These are phyloP conservation scores for Pomacea canaliculata DNA, from an alignment of 2,888 invertebrate species.

Conservation along the genomic window DNA sequence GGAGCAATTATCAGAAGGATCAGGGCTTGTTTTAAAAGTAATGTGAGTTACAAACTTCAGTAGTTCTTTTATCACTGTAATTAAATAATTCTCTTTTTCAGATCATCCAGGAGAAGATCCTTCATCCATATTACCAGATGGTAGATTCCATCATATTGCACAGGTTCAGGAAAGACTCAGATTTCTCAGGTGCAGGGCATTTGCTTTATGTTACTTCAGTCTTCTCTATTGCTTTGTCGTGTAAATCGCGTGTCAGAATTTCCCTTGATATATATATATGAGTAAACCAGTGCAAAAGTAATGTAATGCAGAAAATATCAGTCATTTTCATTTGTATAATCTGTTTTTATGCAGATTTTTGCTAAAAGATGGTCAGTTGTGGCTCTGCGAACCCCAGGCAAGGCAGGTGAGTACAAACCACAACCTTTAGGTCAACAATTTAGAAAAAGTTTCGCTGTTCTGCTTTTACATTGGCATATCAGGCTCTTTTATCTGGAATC, in stretches of 20 bases:
- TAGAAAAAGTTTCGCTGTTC: too few species aligned
- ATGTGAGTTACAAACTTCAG: too few species aligned
- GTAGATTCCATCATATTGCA: constrained; percentile 89
- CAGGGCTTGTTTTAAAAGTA: too few species aligned
- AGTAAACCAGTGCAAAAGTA: too few species aligned
- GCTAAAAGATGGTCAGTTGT: constrained; percentile 88
- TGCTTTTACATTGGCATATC: too few species aligned
- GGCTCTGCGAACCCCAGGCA: constrained; percentile 97
- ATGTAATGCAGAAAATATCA: too few species aligned
- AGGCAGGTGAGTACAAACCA: constrained; percentile 72
- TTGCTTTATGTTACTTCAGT: not conserved
- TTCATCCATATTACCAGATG: constrained; percentile 75
- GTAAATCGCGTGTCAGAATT: too few species aligned
- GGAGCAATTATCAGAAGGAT: too few species aligned
- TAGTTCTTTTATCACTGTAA: too few species aligned
- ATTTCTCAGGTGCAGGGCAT: constrained; percentile 76
- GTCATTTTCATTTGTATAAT: not conserved
- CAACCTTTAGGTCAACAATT: not conserved
- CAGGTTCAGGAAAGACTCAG: constrained; percentile 95
- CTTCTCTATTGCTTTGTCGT: too few species aligned
- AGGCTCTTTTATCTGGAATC: too few species aligned
- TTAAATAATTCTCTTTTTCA: constrained; percentile 51
- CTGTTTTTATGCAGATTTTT: constrained; percentile 59
- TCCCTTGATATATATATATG: too few species aligned
- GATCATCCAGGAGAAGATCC: constrained; percentile 85